These are phyloP conservation scores for Lindbergichthys nudifrons DNA, from an alignment of 2,797 vertebrate species.

Conservation along the genomic window DNA sequence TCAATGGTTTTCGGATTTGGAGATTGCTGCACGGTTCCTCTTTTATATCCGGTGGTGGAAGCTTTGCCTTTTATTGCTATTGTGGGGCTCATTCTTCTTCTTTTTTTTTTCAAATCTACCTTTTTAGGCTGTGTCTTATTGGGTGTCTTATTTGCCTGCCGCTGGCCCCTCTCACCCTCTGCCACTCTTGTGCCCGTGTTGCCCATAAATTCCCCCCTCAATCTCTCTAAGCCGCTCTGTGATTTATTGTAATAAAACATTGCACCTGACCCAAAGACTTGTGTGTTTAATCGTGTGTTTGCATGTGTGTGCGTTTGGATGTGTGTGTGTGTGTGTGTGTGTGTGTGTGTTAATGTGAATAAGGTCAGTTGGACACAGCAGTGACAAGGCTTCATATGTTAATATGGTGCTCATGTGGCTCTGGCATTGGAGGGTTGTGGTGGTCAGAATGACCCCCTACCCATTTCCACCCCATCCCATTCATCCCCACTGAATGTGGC, in stretches of 20 bases:
- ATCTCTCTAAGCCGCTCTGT: conserved; percentile 51
- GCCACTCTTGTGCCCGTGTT: conserved; percentile 44
- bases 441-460: conserved; percentile 83
- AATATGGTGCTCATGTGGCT: conserved; percentile 85
- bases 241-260: conserved; percentile 69
- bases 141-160: conserved; percentile 35
- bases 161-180: conserved; percentile 47
- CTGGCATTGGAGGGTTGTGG: conserved; percentile 69
- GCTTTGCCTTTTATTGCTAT: conserved; percentile 67
- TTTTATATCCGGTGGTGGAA: conserved; percentile 72
- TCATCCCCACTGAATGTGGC: conserved; percentile 81
- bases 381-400: conserved; percentile 85
- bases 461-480: conserved; percentile 81
- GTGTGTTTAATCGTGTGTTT: conserved; percentile 51
- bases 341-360: conserved; percentile 63
- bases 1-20: conserved; percentile 81
- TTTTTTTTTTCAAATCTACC: conserved; percentile 23
- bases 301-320: conserved; percentile 4
- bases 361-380: conserved; percentile 74
- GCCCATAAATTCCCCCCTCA: conserved; percentile 55
- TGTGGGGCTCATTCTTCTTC: conserved; percentile 54
- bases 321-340: conserved; percentile 34
- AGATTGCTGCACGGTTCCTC: conserved; percentile 73
- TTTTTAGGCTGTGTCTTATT: conserved; percentile 45
- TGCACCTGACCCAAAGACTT: conserved; percentile 71